phyloP scores from a whole-genome alignment of 2,888 invertebrate species.

The Pollenia griseotomentosa region DNA sequence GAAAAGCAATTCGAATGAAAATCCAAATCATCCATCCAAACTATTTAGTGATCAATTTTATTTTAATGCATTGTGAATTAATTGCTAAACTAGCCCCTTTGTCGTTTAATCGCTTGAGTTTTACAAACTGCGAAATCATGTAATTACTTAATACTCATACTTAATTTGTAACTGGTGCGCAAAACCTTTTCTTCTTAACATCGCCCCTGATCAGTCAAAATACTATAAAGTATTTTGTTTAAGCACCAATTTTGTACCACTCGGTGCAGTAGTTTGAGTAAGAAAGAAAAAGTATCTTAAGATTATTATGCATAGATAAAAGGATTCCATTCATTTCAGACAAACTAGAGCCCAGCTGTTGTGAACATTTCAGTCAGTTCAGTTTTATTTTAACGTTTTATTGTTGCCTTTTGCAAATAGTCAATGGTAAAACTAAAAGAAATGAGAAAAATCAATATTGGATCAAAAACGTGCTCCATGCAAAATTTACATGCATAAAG shows the following conservation, averaged over 20 bases:
- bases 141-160: conserved; percentile 37
- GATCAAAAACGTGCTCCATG: conserved; percentile 69
- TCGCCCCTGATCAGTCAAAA: background rate
- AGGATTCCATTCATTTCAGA: conserved; percentile 46
- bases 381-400: conserved; percentile 21
- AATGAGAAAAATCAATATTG: conserved; percentile 59
- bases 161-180: conserved; percentile 7
- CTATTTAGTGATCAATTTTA: too few relatives aligned
- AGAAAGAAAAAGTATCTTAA: conserved; percentile 53
- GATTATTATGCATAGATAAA: conserved; percentile 66
- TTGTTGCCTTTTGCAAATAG: conserved; percentile 54
- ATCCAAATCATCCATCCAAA: too few relatives aligned
- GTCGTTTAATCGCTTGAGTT: conserved; percentile 3
- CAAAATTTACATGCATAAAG: conserved; percentile 38
- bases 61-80: too few relatives aligned
- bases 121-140: conserved; percentile 14
- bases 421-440: conserved; percentile 42
- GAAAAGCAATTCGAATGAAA: too few relatives aligned
- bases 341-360: conserved; percentile 66
- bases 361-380: conserved; percentile 32
- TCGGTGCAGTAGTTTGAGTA: background rate
- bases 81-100: too few relatives aligned
- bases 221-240: background rate
- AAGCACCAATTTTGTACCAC: conserved; percentile 19
- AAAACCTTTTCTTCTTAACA: background rate